These are phyloP conservation scores for Zelostemma sp. DNA, from an alignment of 1,140 invertebrate genomes.

Conservation along the genomic window DNA sequence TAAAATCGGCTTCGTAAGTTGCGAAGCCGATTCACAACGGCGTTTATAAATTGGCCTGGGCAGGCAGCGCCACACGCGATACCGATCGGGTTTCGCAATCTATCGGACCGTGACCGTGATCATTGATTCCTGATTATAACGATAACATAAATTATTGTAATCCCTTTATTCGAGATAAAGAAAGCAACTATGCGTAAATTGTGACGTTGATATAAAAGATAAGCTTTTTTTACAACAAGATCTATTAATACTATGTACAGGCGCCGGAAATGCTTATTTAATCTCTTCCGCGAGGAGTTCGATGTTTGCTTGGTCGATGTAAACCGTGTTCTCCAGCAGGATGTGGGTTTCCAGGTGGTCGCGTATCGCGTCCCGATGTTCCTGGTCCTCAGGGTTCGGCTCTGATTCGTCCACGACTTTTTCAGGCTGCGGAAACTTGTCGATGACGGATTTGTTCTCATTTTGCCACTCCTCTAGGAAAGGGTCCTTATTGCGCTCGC, in stretches of 20 bases:
- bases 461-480: constrained; percentile 44
- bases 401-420: constrained; percentile 31
- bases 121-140: not conserved
- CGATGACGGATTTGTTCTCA: constrained; percentile 12
- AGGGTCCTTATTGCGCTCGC: constrained; percentile 37
- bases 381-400: not conserved
- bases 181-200: not conserved
- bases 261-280: constrained; percentile 7
- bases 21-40: constrained; percentile 13
- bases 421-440: constrained; percentile 48
- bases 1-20: not conserved
- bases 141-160: not conserved
- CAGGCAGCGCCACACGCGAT: constrained; percentile 3
- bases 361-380: constrained; percentile 39
- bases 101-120: not conserved
- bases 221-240: not conserved
- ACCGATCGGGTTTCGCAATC: not conserved
- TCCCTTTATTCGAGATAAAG: not conserved
- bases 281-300: constrained; percentile 19
- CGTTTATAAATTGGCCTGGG: constrained; percentile 3
- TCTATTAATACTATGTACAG: not conserved
- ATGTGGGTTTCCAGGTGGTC: constrained; percentile 29
- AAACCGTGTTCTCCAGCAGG: constrained; percentile 8
- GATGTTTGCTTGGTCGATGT: constrained; percentile 20
- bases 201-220: not conserved